Percentiles rank a stretch among this genome's conserved stretches.
These are phyloP conservation scores for Holothuria leucospilota DNA, from an alignment of 53 echinoderm and acorn worm species.

Conservation along the genomic window DNA sequence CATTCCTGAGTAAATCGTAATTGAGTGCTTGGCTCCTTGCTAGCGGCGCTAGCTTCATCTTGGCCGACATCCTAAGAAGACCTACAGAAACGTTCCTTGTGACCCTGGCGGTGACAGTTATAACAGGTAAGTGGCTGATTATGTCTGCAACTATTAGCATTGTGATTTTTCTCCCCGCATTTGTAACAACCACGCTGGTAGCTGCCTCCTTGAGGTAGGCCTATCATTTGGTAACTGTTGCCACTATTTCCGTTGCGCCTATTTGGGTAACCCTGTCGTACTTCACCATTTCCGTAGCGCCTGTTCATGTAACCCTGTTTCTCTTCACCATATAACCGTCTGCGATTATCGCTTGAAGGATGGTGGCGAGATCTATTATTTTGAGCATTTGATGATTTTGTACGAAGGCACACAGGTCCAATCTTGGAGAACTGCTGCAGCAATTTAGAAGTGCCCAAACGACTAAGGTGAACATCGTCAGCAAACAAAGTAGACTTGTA, in stretches of 20 bases:
- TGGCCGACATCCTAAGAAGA: conserved; percentile 16
- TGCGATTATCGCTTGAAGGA: neutral
- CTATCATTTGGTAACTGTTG: neutral
- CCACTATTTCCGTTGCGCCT: neutral
- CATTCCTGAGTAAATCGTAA: conserved; percentile 1
- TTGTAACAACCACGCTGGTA: conserved; percentile 16
- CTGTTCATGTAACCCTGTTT: neutral
- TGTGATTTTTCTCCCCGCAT: conserved; percentile 21
- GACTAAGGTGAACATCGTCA: conserved; percentile 6
- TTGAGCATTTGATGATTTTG: neutral
- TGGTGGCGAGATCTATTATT: neutral
- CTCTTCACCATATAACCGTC: neutral
- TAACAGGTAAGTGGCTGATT: neutral
- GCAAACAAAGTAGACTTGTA: neutral
- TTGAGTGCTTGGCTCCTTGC: neutral
- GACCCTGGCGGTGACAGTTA: conserved; percentile 13
- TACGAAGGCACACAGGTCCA: conserved; percentile 12
- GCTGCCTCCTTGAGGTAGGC: neutral
- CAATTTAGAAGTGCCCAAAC: neutral
- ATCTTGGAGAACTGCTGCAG: conserved; percentile 20
- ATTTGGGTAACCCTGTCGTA: neutral
- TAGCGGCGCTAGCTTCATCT: neutral
- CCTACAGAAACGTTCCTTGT: conserved; percentile 25
- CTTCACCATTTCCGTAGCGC: neutral
- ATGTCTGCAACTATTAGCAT: neutral